Conservation (phyloP, 2,113 vertebrate species). For the Pelvicachromis taeniatus region DNA sequence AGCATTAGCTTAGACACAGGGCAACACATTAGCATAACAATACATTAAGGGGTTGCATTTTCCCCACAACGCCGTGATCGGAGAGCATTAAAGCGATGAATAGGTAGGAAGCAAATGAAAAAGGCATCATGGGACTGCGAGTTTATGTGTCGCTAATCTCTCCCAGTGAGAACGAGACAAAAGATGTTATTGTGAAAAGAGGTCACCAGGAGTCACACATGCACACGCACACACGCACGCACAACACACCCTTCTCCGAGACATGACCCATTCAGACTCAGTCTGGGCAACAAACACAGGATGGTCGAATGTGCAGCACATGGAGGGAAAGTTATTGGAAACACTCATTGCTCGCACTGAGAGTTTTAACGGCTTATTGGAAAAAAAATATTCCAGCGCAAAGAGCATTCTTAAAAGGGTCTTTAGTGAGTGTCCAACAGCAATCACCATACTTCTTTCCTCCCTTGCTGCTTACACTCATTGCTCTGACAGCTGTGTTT, state of each 20-base stretch:
- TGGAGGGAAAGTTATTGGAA: constrained; percentile 1
- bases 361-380: constrained; percentile 23
- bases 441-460: constrained; percentile 21
- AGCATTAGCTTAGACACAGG: constrained; percentile 45
- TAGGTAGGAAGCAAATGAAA: constrained; percentile 55
- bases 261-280: not conserved
- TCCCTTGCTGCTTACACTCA: not conserved
- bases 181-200: constrained; percentile 33
- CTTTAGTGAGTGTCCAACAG: constrained; percentile 46
- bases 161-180: constrained; percentile 27
- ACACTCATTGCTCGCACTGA: not conserved
- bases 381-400: constrained; percentile 1
- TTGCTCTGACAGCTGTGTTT: constrained; percentile 52
- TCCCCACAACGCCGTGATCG: constrained; percentile 24
- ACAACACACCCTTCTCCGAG: not conserved
- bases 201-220: constrained; percentile 35
- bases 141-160: constrained; percentile 58
- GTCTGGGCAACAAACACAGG: not conserved
- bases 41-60: constrained; percentile 7
- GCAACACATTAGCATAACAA: constrained; percentile 51
- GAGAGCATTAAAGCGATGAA: constrained; percentile 36
- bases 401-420: constrained; percentile 21
- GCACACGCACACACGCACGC: not conserved
- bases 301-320: not conserved
- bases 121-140: constrained; percentile 51